Evolutionary conservation across 2,113 vertebrate genomes (phyloP).

Genomic region (Azemiops feae): DNA sequence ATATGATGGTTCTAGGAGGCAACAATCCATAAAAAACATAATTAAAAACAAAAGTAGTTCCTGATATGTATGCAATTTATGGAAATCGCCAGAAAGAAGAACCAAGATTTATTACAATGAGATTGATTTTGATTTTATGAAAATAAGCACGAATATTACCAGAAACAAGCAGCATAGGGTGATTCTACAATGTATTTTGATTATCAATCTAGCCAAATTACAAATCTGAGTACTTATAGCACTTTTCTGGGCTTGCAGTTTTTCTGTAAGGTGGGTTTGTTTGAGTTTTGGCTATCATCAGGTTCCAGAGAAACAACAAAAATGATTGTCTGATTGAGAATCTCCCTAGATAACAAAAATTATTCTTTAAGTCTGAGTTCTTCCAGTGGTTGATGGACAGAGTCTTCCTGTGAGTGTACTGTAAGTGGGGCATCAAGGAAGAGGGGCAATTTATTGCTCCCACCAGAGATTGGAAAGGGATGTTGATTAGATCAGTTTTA

Average conservation of each 20-base stretch:
- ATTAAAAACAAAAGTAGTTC: not conserved
- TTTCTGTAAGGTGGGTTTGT: not conserved
- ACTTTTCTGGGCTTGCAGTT: not conserved
- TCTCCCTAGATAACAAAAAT: not conserved
- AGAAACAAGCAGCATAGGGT: not conserved
- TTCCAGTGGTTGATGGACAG: not conserved
- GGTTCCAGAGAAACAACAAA: not conserved
- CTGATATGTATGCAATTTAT: not conserved
- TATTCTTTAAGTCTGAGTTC: not conserved
- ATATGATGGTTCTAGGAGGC: not conserved
- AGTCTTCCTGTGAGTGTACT: not conserved
- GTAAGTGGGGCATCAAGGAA: not conserved
- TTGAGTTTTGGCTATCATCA: not conserved
- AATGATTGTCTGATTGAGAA: not conserved
- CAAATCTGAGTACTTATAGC: not conserved
- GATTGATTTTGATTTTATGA: not conserved
- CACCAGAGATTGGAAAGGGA: not conserved
- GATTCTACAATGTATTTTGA: not conserved
- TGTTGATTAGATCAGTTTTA: not conserved
- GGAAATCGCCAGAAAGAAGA: not conserved
- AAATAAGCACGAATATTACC: not conserved
- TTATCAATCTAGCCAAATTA: not conserved
- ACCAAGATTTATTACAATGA: not conserved
- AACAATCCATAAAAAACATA: not conserved
- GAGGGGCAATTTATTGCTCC: not conserved